phyloP scores from a whole-genome alignment of 2,113 vertebrate species.

The Cichladusa arquata region DNA sequence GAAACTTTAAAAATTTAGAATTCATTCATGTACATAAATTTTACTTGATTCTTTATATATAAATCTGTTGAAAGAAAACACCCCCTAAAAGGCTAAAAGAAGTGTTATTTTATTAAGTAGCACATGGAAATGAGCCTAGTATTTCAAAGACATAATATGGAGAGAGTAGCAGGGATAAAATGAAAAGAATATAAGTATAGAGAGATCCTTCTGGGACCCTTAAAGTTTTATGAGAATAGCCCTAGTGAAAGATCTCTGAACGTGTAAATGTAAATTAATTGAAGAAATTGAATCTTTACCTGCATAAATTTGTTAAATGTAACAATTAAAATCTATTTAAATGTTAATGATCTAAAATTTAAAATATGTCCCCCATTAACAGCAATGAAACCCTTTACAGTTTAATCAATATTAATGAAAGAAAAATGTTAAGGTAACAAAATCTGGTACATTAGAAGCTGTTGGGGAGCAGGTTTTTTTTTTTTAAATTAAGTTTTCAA shows the following conservation, averaged over 20 bases:
- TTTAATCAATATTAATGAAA: slow-evolving; percentile 63
- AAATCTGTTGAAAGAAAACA: slow-evolving; percentile 19
- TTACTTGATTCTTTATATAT: background rate
- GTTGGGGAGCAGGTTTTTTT: background rate
- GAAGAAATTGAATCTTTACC: slow-evolving; percentile 44
- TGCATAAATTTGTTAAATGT: slow-evolving; percentile 45
- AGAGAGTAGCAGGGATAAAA: slow-evolving; percentile 2
- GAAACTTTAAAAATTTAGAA: background rate
- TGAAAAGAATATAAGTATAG: slow-evolving; percentile 19
- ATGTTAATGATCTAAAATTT: slow-evolving; percentile 51
- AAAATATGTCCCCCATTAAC: slow-evolving; percentile 32
- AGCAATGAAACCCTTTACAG: slow-evolving; percentile 27
- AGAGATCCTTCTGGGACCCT: slow-evolving; percentile 22
- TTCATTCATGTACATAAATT: background rate
- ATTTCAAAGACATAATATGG: slow-evolving; percentile 40
- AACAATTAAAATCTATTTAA: slow-evolving; percentile 65
- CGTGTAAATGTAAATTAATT: slow-evolving; percentile 42
- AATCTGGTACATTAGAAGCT: slow-evolving; percentile 44
- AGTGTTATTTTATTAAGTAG: background rate
- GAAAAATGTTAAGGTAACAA: slow-evolving; percentile 55
- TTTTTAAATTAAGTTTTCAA: background rate
- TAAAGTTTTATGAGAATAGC: slow-evolving; percentile 45
- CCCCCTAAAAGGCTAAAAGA: slow-evolving; percentile 3
- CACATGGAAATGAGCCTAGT: slow-evolving; percentile 12
- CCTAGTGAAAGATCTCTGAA: slow-evolving; percentile 1